Evolutionary conservation across 2,888 invertebrate species (phyloP).

Genomic region (Hemicrepidius hirtus): DNA sequence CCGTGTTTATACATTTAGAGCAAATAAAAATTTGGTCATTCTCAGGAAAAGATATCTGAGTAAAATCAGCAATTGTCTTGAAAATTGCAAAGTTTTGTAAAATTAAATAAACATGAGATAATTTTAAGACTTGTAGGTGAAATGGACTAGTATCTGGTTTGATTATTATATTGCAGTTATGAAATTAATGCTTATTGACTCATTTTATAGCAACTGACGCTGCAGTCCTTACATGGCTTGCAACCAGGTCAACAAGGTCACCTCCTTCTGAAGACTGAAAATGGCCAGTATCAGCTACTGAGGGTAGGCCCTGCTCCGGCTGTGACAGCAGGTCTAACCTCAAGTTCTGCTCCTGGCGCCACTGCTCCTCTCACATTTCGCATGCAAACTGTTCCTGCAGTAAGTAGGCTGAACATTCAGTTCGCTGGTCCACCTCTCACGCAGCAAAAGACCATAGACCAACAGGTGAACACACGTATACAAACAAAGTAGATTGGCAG

Average conservation of each 20-base stretch:
- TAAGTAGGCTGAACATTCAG: conserved; percentile 81
- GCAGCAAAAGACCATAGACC: conserved; percentile 76
- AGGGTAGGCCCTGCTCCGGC: conserved; percentile 89
- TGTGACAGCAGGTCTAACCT: conserved; percentile 72
- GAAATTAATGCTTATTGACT: conserved; percentile 19
- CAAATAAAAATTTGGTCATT: too few relatives aligned
- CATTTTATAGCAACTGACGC: conserved; percentile 81
- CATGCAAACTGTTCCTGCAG: conserved; percentile 90
- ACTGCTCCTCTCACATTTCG: conserved; percentile 83
- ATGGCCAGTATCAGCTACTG: conserved; percentile 95
- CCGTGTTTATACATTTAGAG: too few relatives aligned
- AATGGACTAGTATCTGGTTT: neutral
- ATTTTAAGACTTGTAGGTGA: conserved; percentile 3
- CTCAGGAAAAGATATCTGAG: too few relatives aligned
- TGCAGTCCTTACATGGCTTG: conserved; percentile 89
- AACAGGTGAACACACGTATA: conserved; percentile 67
- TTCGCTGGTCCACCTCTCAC: conserved; percentile 78
- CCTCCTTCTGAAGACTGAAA: conserved; percentile 96
- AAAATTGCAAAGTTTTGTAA: too few relatives aligned
- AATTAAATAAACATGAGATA: too few relatives aligned
- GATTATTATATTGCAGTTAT: neutral
- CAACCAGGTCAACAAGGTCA: conserved; percentile 92
- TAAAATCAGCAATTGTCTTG: too few relatives aligned
- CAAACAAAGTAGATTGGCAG: conserved; percentile 32
- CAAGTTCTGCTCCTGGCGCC: conserved; percentile 76